Evolutionary conservation across 2,797 vertebrate species (phyloP), one percentile per base, ranked within the genome.

Genomic region (Arnoldichthys spilopterus): DNA sequence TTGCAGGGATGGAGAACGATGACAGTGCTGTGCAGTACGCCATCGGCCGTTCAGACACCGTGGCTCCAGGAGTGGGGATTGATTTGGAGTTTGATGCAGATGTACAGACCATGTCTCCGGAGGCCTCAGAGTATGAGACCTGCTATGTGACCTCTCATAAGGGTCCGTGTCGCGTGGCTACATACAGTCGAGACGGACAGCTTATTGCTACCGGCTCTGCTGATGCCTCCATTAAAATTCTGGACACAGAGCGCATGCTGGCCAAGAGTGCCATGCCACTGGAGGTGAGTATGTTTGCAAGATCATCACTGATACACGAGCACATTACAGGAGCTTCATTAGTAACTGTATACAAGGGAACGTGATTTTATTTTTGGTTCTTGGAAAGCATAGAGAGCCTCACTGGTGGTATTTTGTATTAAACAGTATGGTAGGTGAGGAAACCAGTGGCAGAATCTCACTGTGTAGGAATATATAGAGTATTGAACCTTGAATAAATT

Each of bases 61-160:
- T 99, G 34, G 97, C 97, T 1, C 97, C 97, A 0, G 97, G 97
- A 59, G 97, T 98, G 0, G 97, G 97, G 2, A 99, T 99, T 47
- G 97, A 99, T 86, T 87, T 99, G 86, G 98, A 99, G 66, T 99
- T 98, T 62, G 97, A 99, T 56, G 97, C 97, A 0, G 97, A 99
- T 1, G 95, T 99, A 51, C 98, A 99, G 90, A 97, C 97, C 16
- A 98, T 98, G 97, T 99, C 97, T 49, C 98, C 98, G 0, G 98
- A 99, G 88, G 97, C 98, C 0, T 98, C 97, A 0, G 98, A 99
- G 88, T 99, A 99, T 0, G 98, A 99, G 88, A 99, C 98, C 18
- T 99, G 98, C 90, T 99, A 99, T 0, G 98, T 99, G 59, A 99
- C 98, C 0, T 99, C 98, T 18, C 98, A 99, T 72, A 99, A 99